Conservation (phyloP, 35 echinoderm and acorn worm genomes). For the Patiria miniata region DNA sequence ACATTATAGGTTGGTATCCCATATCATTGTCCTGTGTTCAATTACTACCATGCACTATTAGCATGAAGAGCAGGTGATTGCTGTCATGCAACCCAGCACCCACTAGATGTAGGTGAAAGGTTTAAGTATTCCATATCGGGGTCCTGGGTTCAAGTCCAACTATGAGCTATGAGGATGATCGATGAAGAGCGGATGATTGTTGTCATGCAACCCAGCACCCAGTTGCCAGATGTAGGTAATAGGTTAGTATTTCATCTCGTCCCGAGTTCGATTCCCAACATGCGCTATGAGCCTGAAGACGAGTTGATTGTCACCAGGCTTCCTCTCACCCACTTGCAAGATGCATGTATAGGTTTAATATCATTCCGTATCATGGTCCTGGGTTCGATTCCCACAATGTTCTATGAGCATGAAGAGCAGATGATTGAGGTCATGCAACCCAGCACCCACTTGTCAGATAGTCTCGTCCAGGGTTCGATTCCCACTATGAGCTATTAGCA, state of each 20-base stretch:
- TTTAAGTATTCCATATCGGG: not conserved
- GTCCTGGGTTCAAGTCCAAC: too few species aligned
- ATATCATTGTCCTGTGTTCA: not conserved
- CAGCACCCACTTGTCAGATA: too few species aligned
- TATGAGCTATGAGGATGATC: too few species aligned
- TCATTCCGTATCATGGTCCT: too few species aligned
- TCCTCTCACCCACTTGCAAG: not conserved
- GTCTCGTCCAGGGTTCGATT: too few species aligned
- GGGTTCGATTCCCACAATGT: not conserved
- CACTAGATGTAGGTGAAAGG: constrained; percentile 33
- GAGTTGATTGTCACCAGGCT: not conserved
- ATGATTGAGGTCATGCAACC: not conserved
- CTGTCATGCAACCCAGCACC: not conserved
- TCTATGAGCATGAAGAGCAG: constrained; percentile 25
- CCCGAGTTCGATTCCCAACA: not conserved
- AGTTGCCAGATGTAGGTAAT: not conserved
- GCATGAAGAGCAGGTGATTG: constrained; percentile 21
- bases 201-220: not conserved
- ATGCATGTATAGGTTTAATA: not conserved
- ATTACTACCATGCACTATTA: too few species aligned
- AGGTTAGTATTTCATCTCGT: constrained; percentile 17
- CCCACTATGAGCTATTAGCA: too few species aligned
- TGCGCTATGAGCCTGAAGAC: not conserved
- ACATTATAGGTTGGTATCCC: constrained; percentile 25
- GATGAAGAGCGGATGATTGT: constrained; percentile 5